Base-by-base conservation (phyloP, 2,797 vertebrate genomes). In the Oceanodroma leucorhoa region DNA sequence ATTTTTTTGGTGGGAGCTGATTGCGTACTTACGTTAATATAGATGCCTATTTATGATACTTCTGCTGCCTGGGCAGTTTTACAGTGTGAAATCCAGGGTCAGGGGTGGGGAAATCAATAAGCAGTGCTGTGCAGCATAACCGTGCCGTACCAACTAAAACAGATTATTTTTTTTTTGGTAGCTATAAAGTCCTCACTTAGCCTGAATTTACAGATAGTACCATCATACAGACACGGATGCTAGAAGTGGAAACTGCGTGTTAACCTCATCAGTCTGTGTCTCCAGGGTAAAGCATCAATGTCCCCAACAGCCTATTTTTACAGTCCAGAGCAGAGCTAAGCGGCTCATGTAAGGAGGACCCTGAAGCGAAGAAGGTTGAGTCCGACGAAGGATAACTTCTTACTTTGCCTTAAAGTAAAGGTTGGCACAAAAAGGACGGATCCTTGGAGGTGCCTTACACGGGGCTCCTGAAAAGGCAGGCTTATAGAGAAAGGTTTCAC, bases 401-500 rank as follows among this genome's bases (percentile, higher is more conserved):
- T 46, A 2, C 10, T 55, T 14, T 54, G 55, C 58, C 32, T 66
- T 62, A 21, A 71, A 73, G 27, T 38, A 14, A 14, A 84, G 27
- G 23, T 16, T 20, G 36, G 20, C 51, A 41, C 26, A 15, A 26
- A 26, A 80, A n/a, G 13, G 2, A 5, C 21, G 43, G 20, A 3
- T 14, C 62, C 60, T 45, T 6, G 36, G 29, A 46, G 10, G 13
- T 45, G 41, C 62, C 19, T 46, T 14, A 1, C 0, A 24, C 1
- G 32, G n/a, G 8, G 2, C 27, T 50, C 19, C 64, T 21, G 48
- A 4, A 19, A 48, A 30, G 30, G 5, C 41, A 40, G 20, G 43
- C 27, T 34, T 2, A 1, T 0, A 5, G 61, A 14, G 20, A 6
- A 45, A 16, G 20, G 1, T 41, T n/a, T 21, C 26, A 1, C 10